Evolutionary conservation across 2,113 vertebrate species (phyloP).

Genomic region (Chaenogobius annularis): DNA sequence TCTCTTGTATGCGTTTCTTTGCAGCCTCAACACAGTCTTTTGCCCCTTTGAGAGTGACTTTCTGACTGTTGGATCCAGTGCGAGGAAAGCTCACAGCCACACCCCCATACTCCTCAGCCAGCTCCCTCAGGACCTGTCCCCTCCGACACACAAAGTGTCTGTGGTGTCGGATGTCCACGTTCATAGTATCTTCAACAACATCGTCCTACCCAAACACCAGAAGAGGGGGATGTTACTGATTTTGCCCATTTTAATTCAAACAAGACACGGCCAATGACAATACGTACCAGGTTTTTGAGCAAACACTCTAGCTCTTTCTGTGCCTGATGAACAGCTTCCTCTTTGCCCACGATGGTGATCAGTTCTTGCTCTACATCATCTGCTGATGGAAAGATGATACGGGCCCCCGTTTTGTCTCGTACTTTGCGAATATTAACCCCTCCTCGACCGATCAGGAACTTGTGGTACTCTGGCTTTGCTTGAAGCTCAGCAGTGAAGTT

Average conservation of each 20-base stretch:
- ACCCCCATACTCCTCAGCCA: conserved; percentile 82
- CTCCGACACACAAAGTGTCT: conserved; percentile 80
- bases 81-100: conserved; percentile 81
- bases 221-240: not conserved
- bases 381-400: conserved; percentile 77
- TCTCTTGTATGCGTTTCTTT: conserved; percentile 80
- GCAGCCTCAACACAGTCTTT: conserved; percentile 81
- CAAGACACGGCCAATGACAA: not conserved
- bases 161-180: conserved; percentile 78
- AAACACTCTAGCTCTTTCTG: conserved; percentile 79
- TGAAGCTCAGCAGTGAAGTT: conserved; percentile 77
- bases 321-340: conserved; percentile 76
- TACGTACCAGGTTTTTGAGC: conserved; percentile 79
- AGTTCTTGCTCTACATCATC: conserved; percentile 79
- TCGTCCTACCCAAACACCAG: conserved; percentile 71
- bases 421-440: conserved; percentile 80
- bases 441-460: conserved; percentile 80
- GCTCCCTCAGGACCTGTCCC: conserved; percentile 79
- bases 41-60: conserved; percentile 79
- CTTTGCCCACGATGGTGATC: conserved; percentile 81
- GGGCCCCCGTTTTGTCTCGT: conserved; percentile 75
- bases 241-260: not conserved
- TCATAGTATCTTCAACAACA: conserved; percentile 80
- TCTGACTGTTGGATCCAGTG: conserved; percentile 76
- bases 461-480: conserved; percentile 82